Percentiles rank a stretch among this genome's conserved stretches.
Evolutionary conservation across 2,113 vertebrate species (phyloP).

Genomic region (Lonchura striata): DNA sequence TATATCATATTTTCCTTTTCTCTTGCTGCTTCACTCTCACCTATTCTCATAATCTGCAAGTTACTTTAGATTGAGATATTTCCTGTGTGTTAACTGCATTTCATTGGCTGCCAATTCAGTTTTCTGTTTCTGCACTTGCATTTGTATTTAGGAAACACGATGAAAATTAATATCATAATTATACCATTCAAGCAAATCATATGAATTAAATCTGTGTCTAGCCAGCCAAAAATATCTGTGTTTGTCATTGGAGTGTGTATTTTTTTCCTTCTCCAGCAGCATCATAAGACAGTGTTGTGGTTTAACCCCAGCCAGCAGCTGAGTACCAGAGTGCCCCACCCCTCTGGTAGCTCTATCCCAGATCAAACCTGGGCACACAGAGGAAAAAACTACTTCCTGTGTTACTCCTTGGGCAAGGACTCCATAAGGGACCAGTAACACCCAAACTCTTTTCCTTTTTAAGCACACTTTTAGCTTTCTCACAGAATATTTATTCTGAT

Average conservation of each 20-base stretch:
- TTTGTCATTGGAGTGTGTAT: background rate
- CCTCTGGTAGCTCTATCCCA: background rate
- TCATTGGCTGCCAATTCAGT: conserved; percentile 28
- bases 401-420: background rate
- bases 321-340: background rate
- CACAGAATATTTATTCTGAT: background rate
- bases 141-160: conserved; percentile 39
- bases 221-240: conserved; percentile 24
- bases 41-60: background rate
- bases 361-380: background rate
- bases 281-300: background rate
- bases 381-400: background rate
- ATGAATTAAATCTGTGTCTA: conserved; percentile 23
- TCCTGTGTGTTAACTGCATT: background rate
- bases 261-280: background rate
- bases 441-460: background rate
- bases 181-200: conserved; percentile 28
- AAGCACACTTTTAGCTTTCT: background rate
- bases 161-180: conserved; percentile 56
- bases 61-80: background rate
- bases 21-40: background rate
- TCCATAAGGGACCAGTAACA: background rate
- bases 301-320: background rate
- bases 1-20: background rate
- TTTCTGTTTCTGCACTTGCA: conserved; percentile 27